phyloP scores from a whole-genome alignment of 37 sponge, comb jelly and placozoan genomes.

The Chondrilla cf. caribensis region DNA sequence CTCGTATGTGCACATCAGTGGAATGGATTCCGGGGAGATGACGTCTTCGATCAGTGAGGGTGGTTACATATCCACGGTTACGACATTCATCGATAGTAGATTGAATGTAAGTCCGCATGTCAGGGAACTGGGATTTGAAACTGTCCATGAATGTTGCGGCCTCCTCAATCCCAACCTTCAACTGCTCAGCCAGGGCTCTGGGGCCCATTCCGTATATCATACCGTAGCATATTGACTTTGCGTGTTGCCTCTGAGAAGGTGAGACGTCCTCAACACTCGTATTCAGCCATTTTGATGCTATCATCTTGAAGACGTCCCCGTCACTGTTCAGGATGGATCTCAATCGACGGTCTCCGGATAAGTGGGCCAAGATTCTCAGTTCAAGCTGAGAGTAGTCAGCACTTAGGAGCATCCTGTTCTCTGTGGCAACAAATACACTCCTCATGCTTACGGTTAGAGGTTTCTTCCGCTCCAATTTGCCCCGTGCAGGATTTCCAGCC shows the following conservation, averaged over 20 bases:
- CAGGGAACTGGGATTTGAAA: slow-evolving; percentile 80
- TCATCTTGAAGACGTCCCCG: slow-evolving; percentile 91
- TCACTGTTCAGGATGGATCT: slow-evolving; percentile 58
- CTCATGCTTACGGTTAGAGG: slow-evolving; percentile 66
- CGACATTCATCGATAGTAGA: slow-evolving; percentile 62
- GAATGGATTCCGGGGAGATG: slow-evolving; percentile 79
- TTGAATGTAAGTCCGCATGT: slow-evolving; percentile 62
- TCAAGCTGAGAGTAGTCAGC: slow-evolving; percentile 98
- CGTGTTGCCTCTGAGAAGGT: slow-evolving; percentile 70
- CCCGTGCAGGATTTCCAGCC: background rate
- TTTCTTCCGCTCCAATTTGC: background rate
- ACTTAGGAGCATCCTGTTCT: slow-evolving; percentile 70
- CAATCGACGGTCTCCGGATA: slow-evolving; percentile 79
- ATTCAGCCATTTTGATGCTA: slow-evolving; percentile 83
- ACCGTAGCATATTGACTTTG: slow-evolving; percentile 98
- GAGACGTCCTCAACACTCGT: slow-evolving; percentile 46
- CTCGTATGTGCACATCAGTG: slow-evolving; percentile 36
- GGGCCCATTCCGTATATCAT: slow-evolving; percentile 96
- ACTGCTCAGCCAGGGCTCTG: slow-evolving; percentile 76
- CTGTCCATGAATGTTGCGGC: slow-evolving; percentile 86
- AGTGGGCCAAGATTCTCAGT: slow-evolving; percentile 87
- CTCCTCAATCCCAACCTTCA: slow-evolving; percentile 72
- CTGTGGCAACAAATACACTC: slow-evolving; percentile 67
- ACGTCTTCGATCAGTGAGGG: slow-evolving; percentile 72
- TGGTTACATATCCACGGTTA: slow-evolving; percentile 70